A percentile compares a stretch with the other conserved stretches of the same genome.
These are phyloP conservation scores for Planiliza haematocheilus DNA, from an alignment of 2,113 vertebrate genomes.

Conservation along the genomic window DNA sequence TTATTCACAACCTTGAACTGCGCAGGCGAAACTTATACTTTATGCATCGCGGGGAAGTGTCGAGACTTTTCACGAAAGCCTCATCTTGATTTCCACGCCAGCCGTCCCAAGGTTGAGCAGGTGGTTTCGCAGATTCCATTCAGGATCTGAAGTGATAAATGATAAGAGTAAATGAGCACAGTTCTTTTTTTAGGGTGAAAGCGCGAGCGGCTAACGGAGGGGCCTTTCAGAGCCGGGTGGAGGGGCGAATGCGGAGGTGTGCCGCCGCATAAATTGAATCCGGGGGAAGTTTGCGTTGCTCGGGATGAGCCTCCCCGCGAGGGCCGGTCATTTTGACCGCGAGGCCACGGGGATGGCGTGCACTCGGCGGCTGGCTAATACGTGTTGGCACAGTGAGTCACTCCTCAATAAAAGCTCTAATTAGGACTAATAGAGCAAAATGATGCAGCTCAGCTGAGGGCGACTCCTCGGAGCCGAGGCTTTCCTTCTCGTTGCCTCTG, in stretches of 20 bases:
- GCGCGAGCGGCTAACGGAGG: background rate
- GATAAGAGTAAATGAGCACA: constrained; percentile 20
- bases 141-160: constrained; percentile 48
- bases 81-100: constrained; percentile 44
- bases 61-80: constrained; percentile 49
- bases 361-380: constrained; percentile 33
- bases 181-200: constrained; percentile 11
- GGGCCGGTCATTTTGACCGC: constrained; percentile 17
- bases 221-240: background rate
- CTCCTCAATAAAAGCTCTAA: constrained; percentile 38
- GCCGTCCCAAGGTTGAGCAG: constrained; percentile 57
- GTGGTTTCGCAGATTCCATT: constrained; percentile 30
- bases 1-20: constrained; percentile 69
- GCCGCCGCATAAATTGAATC: constrained; percentile 40
- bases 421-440: constrained; percentile 49
- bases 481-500: no score
- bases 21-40: constrained; percentile 52
- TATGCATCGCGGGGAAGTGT: constrained; percentile 32
- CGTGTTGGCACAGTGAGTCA: background rate
- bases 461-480: no score
- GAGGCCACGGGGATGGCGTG: constrained; percentile 35
- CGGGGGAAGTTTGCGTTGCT: constrained; percentile 3
- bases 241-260: constrained; percentile 18
- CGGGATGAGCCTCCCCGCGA: background rate
- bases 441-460: constrained; percentile 30